Base-by-base conservation (phyloP, 2,888 invertebrate species). In the Tiliacea aurago region DNA sequence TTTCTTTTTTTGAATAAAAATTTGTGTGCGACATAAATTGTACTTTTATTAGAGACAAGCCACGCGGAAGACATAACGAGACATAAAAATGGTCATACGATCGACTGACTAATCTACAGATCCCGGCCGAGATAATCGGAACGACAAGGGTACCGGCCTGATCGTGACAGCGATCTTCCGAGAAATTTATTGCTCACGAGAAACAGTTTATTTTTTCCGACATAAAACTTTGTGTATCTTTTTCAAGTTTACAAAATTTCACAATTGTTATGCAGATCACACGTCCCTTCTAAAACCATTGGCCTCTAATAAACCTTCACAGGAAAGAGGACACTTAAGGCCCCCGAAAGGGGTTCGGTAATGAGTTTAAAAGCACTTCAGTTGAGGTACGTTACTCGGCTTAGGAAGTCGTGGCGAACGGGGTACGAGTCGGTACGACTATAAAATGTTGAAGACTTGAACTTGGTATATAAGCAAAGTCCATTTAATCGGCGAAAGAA, bases 51-150 rank as follows among this genome's bases (percentile, higher is more conserved):
- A 84, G 80, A 80, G 77, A 65, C 72, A 70, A 78, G 73, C 68
- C 73, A 83, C 74, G 80, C 78, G 78, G 84, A 83, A 84, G 80
- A 85, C 84, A 87, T 80, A 86, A 86, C 83, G 72, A 78, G 75
- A 79, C 76, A 84, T 84, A 88, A 88, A 89, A 88, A 87, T 88
- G 84, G 87, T 79, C 84, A 80, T 85, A 87, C 84, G 84, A 89
- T 85, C 85, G 83, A 77, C 77, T 78, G 84, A 78, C 87, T 86
- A 86, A 88, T 89, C 86, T 86, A 72, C 68, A 88, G 87, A 91
- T 90, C 86, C 83, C 81, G 77, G 78, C 75, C 71, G 76, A 87
- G 88, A 88, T 88, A 89, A 86, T 86, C 83, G 80, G 68, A 77
- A 81, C 80, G 84, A 89, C 86, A 86, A 86, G 88, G 88, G 88